Evolutionary conservation across 2,888 invertebrate genomes (phyloP), one percentile per base, ranked within the genome.

Genomic region (Ypsolopha sequella): DNA sequence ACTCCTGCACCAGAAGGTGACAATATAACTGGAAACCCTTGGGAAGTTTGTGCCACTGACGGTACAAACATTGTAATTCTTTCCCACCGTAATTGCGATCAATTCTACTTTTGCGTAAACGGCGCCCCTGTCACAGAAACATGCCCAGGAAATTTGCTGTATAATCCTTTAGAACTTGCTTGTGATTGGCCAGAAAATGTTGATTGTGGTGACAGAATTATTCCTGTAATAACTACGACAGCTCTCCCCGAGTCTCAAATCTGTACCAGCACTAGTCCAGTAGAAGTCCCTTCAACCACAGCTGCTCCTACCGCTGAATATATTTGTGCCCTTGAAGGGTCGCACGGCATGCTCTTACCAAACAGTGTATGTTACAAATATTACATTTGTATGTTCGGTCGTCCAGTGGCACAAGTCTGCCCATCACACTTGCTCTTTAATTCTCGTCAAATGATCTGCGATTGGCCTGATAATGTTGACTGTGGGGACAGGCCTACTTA

Each of bases 131-230:
- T 66, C 7, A 52, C 58, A 0, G 52, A 58, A 4, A 48, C 38
- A 35, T 70, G 70, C 47, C 50, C 53, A 2, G 41, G 41, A 3
- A 53, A 41, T 44, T 56, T 64, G 1, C 33, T 62, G 0, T 70
- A 64, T 52, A 64, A 67, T 44, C 56, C 60, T 1, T 53, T 58
- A 6, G 52, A 44, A 7, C 54, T 62, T 53, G 7, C 33, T 1
- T 66, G 66, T 34, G 65, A 66, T 41, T 64, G 63, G 63, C 59
- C 64, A 6, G 51, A 55, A 10, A 57, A 58, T 7, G 64, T 65
- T 1, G 54, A 60, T 9, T 67, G 63, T 52, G 57, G 52, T 0
- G 45, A 51, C 24, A 56, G 60, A 24, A 24, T 4, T 24, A 24
- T 24, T 4, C 24, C 24, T 24, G 24, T 3, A 24, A 24, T 24